Percentiles rank a stretch among this genome's conserved stretches.
These are phyloP conservation scores for Stramonita haemastoma DNA, from an alignment of 2,888 invertebrate genomes.

Conservation along the genomic window DNA sequence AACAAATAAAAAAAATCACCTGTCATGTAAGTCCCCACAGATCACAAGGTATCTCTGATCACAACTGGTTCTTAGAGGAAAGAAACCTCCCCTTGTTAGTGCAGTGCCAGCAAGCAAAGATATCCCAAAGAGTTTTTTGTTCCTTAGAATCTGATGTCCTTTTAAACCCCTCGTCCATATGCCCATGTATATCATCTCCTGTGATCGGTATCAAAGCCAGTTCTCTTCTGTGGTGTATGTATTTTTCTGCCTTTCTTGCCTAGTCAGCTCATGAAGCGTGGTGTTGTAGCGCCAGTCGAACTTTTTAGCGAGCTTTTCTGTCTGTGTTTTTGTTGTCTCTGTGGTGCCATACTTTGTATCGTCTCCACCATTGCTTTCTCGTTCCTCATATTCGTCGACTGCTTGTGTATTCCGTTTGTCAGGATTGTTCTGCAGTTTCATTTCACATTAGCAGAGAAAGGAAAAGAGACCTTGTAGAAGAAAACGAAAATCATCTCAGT, in stretches of 20 bases:
- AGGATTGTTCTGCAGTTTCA: not conserved
- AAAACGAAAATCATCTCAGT: not conserved
- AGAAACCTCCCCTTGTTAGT: not conserved
- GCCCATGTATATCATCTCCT: not conserved
- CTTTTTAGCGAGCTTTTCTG: not conserved
- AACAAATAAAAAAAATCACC: not conserved
- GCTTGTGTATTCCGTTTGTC: not conserved
- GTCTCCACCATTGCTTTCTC: not conserved
- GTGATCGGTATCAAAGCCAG: not conserved
- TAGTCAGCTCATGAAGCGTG: not conserved
- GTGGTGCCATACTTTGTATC: constrained; percentile 1
- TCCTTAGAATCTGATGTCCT: not conserved
- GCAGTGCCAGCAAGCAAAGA: not conserved
- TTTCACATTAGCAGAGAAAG: constrained; percentile 28
- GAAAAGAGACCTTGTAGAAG: constrained; percentile 12
- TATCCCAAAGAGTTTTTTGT: not conserved
- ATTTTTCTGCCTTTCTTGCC: not conserved
- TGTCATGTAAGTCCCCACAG: constrained; percentile 31
- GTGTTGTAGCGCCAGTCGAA: not conserved
- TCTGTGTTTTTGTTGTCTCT: not conserved
- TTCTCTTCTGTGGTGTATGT: not conserved
- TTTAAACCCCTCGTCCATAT: not conserved
- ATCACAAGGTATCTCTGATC: constrained; percentile 12
- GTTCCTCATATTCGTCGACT: not conserved
- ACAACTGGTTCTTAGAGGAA: not conserved